Conservation (phyloP, 2,797 vertebrate genomes). For the Helostoma temminkii region DNA sequence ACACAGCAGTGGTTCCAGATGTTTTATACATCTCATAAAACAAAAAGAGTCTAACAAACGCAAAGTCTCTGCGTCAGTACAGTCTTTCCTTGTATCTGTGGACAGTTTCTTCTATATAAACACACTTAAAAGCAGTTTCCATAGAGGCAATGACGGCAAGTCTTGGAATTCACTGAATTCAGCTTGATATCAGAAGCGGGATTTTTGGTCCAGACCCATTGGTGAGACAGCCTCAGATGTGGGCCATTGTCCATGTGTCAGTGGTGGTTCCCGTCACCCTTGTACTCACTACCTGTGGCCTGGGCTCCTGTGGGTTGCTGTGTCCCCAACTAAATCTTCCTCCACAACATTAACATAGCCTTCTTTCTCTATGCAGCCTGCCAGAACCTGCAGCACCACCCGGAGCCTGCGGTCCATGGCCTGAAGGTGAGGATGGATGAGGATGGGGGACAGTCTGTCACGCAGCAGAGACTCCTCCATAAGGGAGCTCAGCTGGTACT, state of each 20-base stretch:
- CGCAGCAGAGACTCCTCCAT: constrained; percentile 93
- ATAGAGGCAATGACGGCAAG: constrained; percentile 80
- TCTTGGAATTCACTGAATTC: constrained; percentile 97
- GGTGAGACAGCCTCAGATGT: constrained; percentile 40
- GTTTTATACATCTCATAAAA: constrained; percentile 55
- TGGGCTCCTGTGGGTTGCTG: constrained; percentile 77
- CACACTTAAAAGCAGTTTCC: constrained; percentile 67
- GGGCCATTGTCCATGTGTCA: constrained; percentile 47
- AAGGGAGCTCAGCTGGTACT: constrained; percentile 91
- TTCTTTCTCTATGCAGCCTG: constrained; percentile 92
- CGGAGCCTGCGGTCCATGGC: constrained; percentile 95
- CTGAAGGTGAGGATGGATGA: constrained; percentile 91
- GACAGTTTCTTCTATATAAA: constrained; percentile 60
- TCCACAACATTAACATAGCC: constrained; percentile 89
- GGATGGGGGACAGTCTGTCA: constrained; percentile 90
- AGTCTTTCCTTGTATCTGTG: constrained; percentile 53
- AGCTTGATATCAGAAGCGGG: constrained; percentile 76
- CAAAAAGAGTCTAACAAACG: constrained; percentile 70
- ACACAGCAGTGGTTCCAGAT: constrained; percentile 60
- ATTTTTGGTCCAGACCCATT: constrained; percentile 48
- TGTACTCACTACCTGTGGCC: constrained; percentile 91
- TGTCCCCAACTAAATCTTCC: constrained; percentile 85
- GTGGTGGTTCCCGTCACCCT: constrained; percentile 30
- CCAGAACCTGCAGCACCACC: constrained; percentile 89
- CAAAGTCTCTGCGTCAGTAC: constrained; percentile 63